Base-by-base conservation (phyloP, 2,797 vertebrate species). In the Takifugu rubripes region DNA sequence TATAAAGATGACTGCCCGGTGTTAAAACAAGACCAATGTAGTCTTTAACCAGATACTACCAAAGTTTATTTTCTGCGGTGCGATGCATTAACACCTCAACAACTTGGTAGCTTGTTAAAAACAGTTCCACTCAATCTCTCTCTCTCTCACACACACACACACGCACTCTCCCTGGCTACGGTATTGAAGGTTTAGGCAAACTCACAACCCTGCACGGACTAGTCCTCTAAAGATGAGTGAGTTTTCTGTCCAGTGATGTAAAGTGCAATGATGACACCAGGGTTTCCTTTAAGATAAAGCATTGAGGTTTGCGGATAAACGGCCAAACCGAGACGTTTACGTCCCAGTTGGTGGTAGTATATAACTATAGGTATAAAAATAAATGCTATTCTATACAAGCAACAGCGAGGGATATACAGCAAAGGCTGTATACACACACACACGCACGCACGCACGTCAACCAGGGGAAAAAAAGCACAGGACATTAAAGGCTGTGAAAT, bases 331-430 rank as follows among this genome's bases (percentile, higher is more conserved):
- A 44, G 65, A 56, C 54, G 21, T 61, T 70, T 65, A 72, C 70
- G 60, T 66, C 54, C 49, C 43, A 71, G 80, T 77, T 63, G 71
- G 63, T 73, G 70, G 69, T 59, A 47, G 71, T 66, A 69, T 40
- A 79, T 80, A 88, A 81, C 79, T 75, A 74, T 73, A 58, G 64
- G 70, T 85, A 77, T 79, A 84, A 79, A 84, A 87, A 85, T 84
- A 88, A 82, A 85, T 51, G 68, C 79, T 83, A 85, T 87, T 77
- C 79, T 87, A 83, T 84, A 87, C 75, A 86, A 82, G 78, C 73
- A 21, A 66, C 56, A 69, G 49, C 59, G 56, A 55, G 51, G 40
- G 61, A 68, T 73, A 81, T 62, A 77, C 76, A 70, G 68, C 54
- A 49, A 66, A 65, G 56, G 75, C 64, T 59, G 33, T 76, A 77